Conservation (phyloP, 2,888 invertebrate species). For the Invenusta paracnida region DNA sequence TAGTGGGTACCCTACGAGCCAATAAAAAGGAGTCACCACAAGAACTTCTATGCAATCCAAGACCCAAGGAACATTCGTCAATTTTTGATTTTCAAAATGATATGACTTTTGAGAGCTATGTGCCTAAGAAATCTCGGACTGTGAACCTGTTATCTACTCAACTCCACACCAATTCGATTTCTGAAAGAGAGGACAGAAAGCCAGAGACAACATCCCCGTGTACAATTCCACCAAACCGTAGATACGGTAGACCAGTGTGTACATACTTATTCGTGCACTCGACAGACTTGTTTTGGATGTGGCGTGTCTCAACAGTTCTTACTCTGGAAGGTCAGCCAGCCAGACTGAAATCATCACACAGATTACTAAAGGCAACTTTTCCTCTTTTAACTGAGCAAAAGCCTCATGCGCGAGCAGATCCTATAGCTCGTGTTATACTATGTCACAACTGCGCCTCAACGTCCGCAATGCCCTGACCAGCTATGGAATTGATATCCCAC, state of each 20-base stretch:
- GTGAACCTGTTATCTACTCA: background rate
- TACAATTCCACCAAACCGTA: background rate
- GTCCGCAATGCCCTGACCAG: background rate
- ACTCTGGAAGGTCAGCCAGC: background rate
- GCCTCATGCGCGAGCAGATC: background rate
- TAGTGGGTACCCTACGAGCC: background rate
- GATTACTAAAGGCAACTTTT: conserved; percentile 2
- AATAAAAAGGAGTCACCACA: background rate
- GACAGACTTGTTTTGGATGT: background rate
- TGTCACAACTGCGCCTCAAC: background rate
- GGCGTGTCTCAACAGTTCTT: conserved; percentile 20
- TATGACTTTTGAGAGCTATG: background rate
- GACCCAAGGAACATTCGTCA: background rate
- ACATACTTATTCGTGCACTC: conserved; percentile 8
- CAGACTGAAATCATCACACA: background rate
- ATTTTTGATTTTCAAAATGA: background rate
- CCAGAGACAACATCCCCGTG: background rate
- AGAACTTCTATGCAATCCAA: background rate
- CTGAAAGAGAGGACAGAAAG: background rate
- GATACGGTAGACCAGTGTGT: background rate
- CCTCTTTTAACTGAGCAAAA: background rate
- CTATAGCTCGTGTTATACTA: background rate
- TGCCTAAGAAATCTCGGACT: background rate
- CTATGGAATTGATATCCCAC: background rate
- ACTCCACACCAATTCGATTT: too few relatives aligned